These are phyloP conservation scores for Atrina japonica DNA, from an alignment of 2,888 invertebrate species.

Conservation along the genomic window DNA sequence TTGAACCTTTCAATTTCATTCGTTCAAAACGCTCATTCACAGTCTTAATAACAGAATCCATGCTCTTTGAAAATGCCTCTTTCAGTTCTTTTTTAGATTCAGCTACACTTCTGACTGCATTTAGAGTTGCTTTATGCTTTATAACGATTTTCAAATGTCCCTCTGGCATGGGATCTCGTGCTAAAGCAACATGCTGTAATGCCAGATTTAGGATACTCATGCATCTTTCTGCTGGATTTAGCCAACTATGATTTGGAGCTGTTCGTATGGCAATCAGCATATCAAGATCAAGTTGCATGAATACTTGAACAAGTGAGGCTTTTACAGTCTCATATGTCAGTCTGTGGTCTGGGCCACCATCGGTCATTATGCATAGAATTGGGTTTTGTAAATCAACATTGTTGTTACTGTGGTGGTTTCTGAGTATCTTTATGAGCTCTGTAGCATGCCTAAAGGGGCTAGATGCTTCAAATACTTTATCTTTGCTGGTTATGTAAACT, in stretches of 20 bases:
- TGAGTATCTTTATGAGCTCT: too few species aligned
- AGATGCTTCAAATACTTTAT: too few species aligned
- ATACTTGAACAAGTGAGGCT: constrained; percentile 31
- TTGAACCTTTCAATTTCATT: constrained; percentile 36
- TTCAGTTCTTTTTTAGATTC: constrained; percentile 18
- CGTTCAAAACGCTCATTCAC: constrained; percentile 30
- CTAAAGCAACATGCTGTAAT: constrained; percentile 45
- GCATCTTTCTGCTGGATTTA: constrained; percentile 45
- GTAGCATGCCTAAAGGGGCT: too few species aligned
- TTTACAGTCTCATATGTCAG: constrained; percentile 38
- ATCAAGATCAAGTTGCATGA: constrained; percentile 46
- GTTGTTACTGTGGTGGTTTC: too few species aligned
- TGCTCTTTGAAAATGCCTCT: constrained; percentile 19
- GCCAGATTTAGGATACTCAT: constrained; percentile 45
- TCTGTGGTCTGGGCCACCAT: constrained; percentile 50
- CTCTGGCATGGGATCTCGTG: constrained; percentile 31
- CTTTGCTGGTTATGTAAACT: too few species aligned
- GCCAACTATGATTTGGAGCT: constrained; percentile 45
- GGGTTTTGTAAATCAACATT: too few species aligned
- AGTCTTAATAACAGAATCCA: constrained; percentile 11
- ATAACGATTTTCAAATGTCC: constrained; percentile 32
- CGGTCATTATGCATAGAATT: constrained; percentile 41
- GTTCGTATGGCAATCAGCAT: constrained; percentile 40
- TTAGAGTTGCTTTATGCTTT: constrained; percentile 24
- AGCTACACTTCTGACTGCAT: constrained; percentile 34